Percentiles rank a stretch among this genome's conserved stretches.
phyloP scores from a whole-genome alignment of 2,888 invertebrate genomes.

The Scaptomyza parva region DNA sequence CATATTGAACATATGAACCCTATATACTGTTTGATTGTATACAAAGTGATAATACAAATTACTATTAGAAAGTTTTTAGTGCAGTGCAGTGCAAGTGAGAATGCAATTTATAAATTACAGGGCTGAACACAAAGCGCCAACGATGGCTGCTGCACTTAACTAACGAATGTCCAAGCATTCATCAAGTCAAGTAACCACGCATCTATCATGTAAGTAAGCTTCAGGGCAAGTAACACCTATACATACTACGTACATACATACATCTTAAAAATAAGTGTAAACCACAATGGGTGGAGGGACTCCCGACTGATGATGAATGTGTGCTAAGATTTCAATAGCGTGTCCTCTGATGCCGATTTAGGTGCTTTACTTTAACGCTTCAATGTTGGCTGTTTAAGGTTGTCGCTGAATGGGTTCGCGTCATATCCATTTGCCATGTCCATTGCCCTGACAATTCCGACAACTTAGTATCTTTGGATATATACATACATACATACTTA shows the following conservation, averaged over 20 bases:
- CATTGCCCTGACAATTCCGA: slow-evolving; percentile 39
- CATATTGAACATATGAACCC: no score
- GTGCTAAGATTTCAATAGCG: background rate
- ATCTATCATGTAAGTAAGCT: slow-evolving; percentile 42
- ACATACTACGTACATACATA: background rate
- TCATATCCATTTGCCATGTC: slow-evolving; percentile 34
- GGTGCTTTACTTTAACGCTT: slow-evolving; percentile 59
- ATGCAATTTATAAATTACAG: slow-evolving; percentile 20
- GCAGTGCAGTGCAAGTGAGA: slow-evolving; percentile 29
- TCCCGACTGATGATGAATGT: background rate
- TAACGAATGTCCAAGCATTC: slow-evolving; percentile 2
- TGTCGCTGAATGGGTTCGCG: slow-evolving; percentile 51
- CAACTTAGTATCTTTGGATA: slow-evolving; percentile 17
- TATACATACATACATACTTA: no score
- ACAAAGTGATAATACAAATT: slow-evolving; percentile 19
- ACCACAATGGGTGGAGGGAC: slow-evolving; percentile 4
- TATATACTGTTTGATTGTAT: background rate
- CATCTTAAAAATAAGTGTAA: slow-evolving; percentile 5
- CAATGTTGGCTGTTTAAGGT: slow-evolving; percentile 71
- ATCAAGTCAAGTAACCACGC: slow-evolving; percentile 1
- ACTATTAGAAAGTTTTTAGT: background rate
- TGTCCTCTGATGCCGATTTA: slow-evolving; percentile 23
- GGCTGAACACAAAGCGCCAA: slow-evolving; percentile 11
- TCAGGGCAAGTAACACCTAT: background rate
- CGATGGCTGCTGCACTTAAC: slow-evolving; percentile 26